A percentile compares a stretch with the other conserved stretches of the same genome.
Evolutionary conservation across 2,113 vertebrate species (phyloP).

Genomic region (Myotis davidii): DNA sequence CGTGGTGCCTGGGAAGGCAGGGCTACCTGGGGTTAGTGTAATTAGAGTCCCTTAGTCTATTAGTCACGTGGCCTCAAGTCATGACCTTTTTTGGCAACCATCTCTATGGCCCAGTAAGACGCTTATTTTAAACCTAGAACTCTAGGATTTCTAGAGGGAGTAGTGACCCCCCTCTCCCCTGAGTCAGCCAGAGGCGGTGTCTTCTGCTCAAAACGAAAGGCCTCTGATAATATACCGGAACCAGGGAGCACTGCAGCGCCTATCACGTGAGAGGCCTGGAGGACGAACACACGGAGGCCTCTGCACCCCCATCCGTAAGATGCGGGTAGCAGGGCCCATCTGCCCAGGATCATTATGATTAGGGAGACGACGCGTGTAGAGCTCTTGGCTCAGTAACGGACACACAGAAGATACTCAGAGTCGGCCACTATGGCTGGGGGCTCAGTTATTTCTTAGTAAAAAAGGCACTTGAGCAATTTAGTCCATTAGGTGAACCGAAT

Average conservation of each 20-base stretch:
- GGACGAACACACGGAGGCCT: not conserved
- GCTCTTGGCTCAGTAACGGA: not conserved
- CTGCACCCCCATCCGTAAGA: not conserved
- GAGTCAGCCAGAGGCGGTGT: not conserved
- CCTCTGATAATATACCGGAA: not conserved
- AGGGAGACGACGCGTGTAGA: not conserved
- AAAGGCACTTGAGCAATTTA: not conserved
- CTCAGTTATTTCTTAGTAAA: not conserved
- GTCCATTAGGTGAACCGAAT: conserved; percentile 21
- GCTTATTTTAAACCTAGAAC: not conserved
- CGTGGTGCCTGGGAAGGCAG: not conserved
- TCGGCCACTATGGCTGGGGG: not conserved
- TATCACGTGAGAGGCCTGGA: not conserved
- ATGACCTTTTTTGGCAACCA: not conserved
- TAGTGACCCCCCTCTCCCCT: not conserved
- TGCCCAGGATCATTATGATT: not conserved
- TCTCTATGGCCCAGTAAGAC: not conserved
- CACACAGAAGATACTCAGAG: not conserved
- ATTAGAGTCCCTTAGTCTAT: not conserved
- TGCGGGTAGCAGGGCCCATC: too few species aligned
- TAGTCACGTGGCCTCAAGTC: not conserved
- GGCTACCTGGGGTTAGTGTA: not conserved
- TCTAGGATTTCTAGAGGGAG: not conserved
- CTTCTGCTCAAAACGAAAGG: not conserved
- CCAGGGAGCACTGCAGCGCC: fast-evolving